Evolutionary conservation across 2,888 invertebrate genomes (phyloP).

Genomic region (Erebia aethiops): DNA sequence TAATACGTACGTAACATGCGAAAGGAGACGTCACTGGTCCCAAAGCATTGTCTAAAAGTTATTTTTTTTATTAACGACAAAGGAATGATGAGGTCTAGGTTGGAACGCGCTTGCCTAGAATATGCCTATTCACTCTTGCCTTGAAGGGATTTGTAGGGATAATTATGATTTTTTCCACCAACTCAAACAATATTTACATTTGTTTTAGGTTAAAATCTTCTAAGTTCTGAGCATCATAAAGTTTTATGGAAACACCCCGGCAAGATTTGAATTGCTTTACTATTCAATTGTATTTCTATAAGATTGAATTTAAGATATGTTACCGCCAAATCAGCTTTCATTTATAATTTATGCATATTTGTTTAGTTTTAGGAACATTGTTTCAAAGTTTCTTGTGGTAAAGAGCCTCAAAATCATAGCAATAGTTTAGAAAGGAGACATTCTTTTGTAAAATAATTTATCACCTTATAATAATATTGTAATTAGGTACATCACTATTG

Average conservation of each 20-base stretch:
- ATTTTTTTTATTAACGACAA: too few species aligned
- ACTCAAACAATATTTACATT: too few species aligned
- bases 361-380: constrained; percentile 25
- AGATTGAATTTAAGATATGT: neutral
- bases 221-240: too few species aligned
- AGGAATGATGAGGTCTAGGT: too few species aligned
- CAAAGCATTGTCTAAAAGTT: neutral
- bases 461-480: neutral
- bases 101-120: too few species aligned
- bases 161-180: neutral
- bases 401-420: constrained; percentile 21
- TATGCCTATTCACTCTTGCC: too few species aligned
- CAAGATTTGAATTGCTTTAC: neutral
- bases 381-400: constrained; percentile 24
- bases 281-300: neutral
- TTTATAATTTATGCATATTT: constrained; percentile 1
- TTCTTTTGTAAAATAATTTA: constrained; percentile 15
- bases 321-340: constrained; percentile 17
- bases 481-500: constrained; percentile 46
- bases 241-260: neutral
- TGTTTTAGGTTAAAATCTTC: too few species aligned
- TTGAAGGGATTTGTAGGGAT: too few species aligned
- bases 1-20: neutral
- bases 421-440: constrained; percentile 14
- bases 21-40: constrained; percentile 5